Base-by-base conservation (phyloP, 1,140 invertebrate species). In the Atopsyche davidsoni region DNA sequence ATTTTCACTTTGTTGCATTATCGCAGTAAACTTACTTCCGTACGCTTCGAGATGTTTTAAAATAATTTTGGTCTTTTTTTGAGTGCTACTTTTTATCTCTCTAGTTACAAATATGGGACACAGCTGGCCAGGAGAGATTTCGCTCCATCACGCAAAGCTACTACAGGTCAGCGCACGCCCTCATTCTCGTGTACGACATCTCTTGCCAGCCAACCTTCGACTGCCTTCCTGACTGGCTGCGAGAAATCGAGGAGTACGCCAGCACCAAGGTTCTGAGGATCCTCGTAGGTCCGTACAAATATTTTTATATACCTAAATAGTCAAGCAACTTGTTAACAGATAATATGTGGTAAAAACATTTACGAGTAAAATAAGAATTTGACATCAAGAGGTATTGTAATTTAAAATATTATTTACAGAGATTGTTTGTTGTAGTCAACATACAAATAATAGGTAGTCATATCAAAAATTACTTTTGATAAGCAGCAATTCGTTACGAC, bases 51-150 rank as follows among this genome's bases (percentile, higher is more conserved):
- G n/a, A n/a, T n/a, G n/a, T n/a, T n/a, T n/a, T n/a, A n/a, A n/a
- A n/a, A n/a, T n/a, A n/a, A n/a, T n/a, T n/a, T n/a, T n/a, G n/a
- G n/a, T n/a, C n/a, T n/a, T n/a, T n/a, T n/a, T n/a, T n/a, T n/a
- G n/a, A n/a, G n/a, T n/a, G n/a, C n/a, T n/a, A n/a, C n/a, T n/a
- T n/a, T 42, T 42, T 19, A 19, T 17, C 14, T 44, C 36, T 82
- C 53, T 68, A 96, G 90, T 77, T 98, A 51, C 92, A 96, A 81
- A 96, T 98, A 62, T 98, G 94, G 94, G 95, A 98, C 67, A 96
- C 92, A 25, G 93, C 92, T 11, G 93, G 96, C 0, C 96, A 98
- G 68, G 95, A 98, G 69, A 77, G 93, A 59, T 99, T 99, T 72
- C 80, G 96, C 51, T 97, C 95, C 3, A 96, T 97, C 55, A 98